phyloP scores from a whole-genome alignment of 1,140 invertebrate genomes.

The Euwallacea similis region DNA sequence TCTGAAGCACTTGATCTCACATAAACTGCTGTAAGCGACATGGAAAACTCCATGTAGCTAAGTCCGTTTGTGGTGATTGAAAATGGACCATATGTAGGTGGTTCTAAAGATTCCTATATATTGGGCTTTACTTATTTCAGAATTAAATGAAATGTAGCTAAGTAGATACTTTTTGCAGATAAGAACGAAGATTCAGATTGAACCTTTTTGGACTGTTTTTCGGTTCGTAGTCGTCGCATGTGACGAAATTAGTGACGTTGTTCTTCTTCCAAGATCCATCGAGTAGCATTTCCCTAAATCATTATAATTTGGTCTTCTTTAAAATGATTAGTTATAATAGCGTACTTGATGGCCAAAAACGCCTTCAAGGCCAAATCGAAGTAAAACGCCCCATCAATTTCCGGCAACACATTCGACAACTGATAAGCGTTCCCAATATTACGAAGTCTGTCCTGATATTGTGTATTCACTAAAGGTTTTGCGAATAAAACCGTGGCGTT shows the following conservation, averaged over 20 bases:
- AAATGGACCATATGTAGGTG: slow-evolving; percentile 65
- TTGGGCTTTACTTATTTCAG: too few relatives aligned
- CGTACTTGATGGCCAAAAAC: slow-evolving; percentile 72
- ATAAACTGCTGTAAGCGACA: slow-evolving; percentile 67
- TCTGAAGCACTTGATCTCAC: slow-evolving; percentile 67
- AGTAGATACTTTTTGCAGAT: slow-evolving; percentile 51
- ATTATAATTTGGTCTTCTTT: too few relatives aligned
- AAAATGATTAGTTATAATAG: not conserved
- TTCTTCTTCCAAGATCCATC: slow-evolving; percentile 69
- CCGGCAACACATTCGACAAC: slow-evolving; percentile 65
- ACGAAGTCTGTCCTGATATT: slow-evolving; percentile 63
- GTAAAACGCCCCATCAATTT: slow-evolving; percentile 79
- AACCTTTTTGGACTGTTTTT: slow-evolving; percentile 63
- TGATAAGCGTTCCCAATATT: slow-evolving; percentile 69
- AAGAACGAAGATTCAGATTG: slow-evolving; percentile 53
- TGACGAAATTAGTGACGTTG: slow-evolving; percentile 65
- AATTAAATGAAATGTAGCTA: too few relatives aligned
- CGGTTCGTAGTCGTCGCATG: slow-evolving; percentile 75
- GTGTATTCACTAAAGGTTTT: slow-evolving; percentile 64
- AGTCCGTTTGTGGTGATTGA: slow-evolving; percentile 64
- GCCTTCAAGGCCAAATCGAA: slow-evolving; percentile 78
- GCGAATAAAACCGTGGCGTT: slow-evolving; percentile 70
- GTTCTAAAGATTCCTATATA: slow-evolving; percentile 59
- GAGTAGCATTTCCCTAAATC: slow-evolving; percentile 55
- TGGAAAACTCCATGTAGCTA: slow-evolving; percentile 73